Evolutionary conservation across 2,888 invertebrate genomes (phyloP).

Genomic region (Andrena chrysosceles): DNA sequence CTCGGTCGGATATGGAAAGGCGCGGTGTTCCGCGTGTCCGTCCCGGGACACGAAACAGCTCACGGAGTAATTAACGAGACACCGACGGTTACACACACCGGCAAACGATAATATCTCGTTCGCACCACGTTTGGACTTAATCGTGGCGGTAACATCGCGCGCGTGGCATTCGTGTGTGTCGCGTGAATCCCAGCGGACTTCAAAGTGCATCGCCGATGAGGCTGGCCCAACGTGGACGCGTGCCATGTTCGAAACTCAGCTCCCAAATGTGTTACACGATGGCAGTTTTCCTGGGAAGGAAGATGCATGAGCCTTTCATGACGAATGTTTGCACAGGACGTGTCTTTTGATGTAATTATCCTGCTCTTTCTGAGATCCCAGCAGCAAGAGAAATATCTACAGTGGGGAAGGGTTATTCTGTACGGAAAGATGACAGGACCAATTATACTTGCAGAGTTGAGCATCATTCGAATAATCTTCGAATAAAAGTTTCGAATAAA

Average conservation of each 20-base stretch:
- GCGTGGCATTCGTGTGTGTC: conserved; percentile 60
- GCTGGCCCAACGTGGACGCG: not conserved
- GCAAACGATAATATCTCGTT: conserved; percentile 62
- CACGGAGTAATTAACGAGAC: conserved; percentile 56
- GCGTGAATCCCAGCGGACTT: conserved; percentile 42
- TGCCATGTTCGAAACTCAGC: conserved; percentile 15
- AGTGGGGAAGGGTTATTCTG: too few relatives aligned
- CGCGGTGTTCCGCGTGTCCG: conserved; percentile 34
- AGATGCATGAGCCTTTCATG: not conserved
- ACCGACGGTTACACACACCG: conserved; percentile 51
- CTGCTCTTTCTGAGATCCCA: too few relatives aligned
- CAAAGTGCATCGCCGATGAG: conserved; percentile 27
- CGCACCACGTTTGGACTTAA: conserved; percentile 63
- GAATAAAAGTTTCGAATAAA: too few relatives aligned
- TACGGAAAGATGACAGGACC: too few relatives aligned
- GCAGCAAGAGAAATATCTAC: too few relatives aligned
- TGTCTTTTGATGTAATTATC: too few relatives aligned
- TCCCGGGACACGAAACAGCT: conserved; percentile 44
- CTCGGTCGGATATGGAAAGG: conserved; percentile 32
- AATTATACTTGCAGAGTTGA: too few relatives aligned
- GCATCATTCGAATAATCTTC: too few relatives aligned
- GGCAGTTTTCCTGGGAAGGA: not conserved
- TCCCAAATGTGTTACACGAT: conserved; percentile 17
- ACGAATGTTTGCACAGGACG: not conserved
- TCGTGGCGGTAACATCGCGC: conserved; percentile 59